Conservation (phyloP, 2,797 vertebrate species). For the Coilia nasus region DNA sequence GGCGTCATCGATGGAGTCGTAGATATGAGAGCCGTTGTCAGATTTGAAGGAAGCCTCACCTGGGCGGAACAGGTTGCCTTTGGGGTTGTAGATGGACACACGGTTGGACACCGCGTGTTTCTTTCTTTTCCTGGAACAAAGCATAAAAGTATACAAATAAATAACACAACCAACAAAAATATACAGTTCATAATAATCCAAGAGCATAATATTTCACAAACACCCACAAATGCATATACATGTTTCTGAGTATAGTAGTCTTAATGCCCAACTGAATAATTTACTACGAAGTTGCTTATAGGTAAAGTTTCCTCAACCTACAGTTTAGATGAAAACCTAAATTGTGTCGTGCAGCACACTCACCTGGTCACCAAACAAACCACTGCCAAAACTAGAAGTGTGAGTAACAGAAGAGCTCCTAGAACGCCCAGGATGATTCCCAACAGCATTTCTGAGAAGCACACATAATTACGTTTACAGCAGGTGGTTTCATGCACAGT, state of each 20-base stretch:
- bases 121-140: constrained; percentile 75
- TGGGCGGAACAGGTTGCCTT: constrained; percentile 78
- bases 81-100: constrained; percentile 81
- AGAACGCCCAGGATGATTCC: constrained; percentile 72
- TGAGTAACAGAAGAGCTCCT: constrained; percentile 65
- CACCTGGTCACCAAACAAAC: constrained; percentile 80
- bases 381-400: constrained; percentile 64
- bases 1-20: constrained; percentile 86
- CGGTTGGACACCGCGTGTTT: constrained; percentile 58
- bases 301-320: neutral
- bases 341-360: constrained; percentile 54
- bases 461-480: neutral
- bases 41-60: constrained; percentile 74
- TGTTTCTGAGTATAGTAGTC: neutral
- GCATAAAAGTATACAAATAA: neutral
- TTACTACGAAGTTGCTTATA: neutral
- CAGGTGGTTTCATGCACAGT: neutral
- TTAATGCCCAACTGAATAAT: neutral
- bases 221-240: neutral
- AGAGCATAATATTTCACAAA: neutral
- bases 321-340: neutral
- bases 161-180: neutral
- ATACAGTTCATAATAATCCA: neutral
- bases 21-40: constrained; percentile 86
- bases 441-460: constrained; percentile 74